Evolutionary conservation across 2,113 vertebrate genomes (phyloP), one percentile per base, ranked within the genome.

Genomic region (Camelus bactrianus): DNA sequence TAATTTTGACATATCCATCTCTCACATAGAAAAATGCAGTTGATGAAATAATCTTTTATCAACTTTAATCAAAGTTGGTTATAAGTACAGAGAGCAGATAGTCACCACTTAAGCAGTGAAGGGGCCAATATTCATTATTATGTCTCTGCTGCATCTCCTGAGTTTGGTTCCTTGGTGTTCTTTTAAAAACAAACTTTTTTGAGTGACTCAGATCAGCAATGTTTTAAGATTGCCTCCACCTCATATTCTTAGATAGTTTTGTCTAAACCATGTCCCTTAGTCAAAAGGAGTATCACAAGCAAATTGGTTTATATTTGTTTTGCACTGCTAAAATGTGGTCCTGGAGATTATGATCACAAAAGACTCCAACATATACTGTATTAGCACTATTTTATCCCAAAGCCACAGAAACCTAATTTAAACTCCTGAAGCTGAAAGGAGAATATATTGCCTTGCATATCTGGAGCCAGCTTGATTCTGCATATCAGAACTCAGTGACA

Each of bases 181-280:
- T 60, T 76, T 96, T 88, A 54, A 87, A 87, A 54, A 50, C 6
- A 93, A 52, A 56, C 30, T 65, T 79, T 69, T 42, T 42, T 82
- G 24, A 82, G 28, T 30, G 30, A 50, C 20, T 69, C 32, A 93
- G 22, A 72, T 91, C 5, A 58, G 46, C 10, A 42, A 9, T 46
- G 8, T 73, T 80, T 93, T 85, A 94, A 92, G 28, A 64, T 85
- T 38, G 1, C 12, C 22, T n/a, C 38, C 52, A 19, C 81, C 28
- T 76, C 46, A 42, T 70, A 76, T 38, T 65, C 7, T 65, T n/a
- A 76, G 24, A 84, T 54, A 20, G 9, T 69, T 92, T 89, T 64
- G 30, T 79, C 62, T 73, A 88, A 81, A 81, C 64, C 15, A 6
- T 22, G 2, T 77, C 22, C 26, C 32, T 1, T 35, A 80, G 12